These are phyloP conservation scores for Enteromius radiatus DNA, from an alignment of 2,797 vertebrate species.

Conservation along the genomic window DNA sequence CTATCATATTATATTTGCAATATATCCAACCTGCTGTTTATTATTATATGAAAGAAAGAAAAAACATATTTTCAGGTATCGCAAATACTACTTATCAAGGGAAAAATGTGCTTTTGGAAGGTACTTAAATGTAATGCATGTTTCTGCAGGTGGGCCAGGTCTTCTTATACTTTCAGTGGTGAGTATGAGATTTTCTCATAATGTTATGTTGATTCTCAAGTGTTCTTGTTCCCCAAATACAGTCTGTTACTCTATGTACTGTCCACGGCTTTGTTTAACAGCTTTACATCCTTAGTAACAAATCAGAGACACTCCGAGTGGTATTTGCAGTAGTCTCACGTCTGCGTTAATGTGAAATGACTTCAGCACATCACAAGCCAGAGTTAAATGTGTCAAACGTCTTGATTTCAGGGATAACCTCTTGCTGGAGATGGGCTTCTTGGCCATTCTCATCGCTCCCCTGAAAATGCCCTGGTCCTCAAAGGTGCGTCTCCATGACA, in stretches of 20 bases:
- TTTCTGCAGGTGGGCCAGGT: constrained; percentile 90
- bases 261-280: neutral
- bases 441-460: constrained; percentile 88
- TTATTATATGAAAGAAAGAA: neutral
- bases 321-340: neutral
- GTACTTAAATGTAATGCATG: neutral
- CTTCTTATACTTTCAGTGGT: constrained; percentile 98
- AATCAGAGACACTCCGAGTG: neutral
- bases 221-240: neutral
- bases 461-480: constrained; percentile 71
- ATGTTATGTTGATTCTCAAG: neutral
- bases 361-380: neutral
- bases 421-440: constrained; percentile 89
- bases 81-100: neutral
- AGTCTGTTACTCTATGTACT: neutral
- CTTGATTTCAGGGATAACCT: constrained; percentile 85
- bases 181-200: constrained; percentile 70
- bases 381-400: neutral
- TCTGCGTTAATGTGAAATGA: constrained; percentile 17
- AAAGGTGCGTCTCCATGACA: constrained; percentile 74
- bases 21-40: neutral
- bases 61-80: neutral
- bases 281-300: neutral
- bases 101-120: neutral
- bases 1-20: neutral